These are phyloP conservation scores for Sebastes ruberrimus DNA, from an alignment of 2,797 vertebrate species.

Conservation along the genomic window DNA sequence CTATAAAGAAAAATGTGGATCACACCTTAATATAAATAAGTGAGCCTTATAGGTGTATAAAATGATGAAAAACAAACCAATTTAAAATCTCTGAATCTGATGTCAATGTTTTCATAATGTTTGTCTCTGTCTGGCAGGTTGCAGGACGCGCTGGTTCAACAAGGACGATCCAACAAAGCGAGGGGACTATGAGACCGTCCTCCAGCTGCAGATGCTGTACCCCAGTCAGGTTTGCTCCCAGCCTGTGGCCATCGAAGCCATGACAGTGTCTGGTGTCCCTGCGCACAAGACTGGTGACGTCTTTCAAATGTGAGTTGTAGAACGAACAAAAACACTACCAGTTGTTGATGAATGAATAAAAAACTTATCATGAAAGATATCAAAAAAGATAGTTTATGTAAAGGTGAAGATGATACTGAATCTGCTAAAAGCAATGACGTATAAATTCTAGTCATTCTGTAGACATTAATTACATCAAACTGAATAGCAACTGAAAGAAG, in stretches of 20 bases:
- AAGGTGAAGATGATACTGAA: not conserved
- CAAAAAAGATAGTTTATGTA: not conserved
- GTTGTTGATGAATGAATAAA: not conserved
- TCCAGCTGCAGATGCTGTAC: conserved; percentile 15
- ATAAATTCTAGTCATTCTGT: not conserved
- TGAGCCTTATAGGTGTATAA: not conserved
- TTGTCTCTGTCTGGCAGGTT: conserved; percentile 37
- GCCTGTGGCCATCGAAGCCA: conserved; percentile 65
- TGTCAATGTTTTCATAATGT: not conserved
- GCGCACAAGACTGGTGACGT: conserved; percentile 42
- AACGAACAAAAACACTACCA: not conserved
- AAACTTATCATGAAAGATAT: not conserved
- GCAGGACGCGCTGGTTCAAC: conserved; percentile 67
- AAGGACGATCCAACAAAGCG: conserved; percentile 33
- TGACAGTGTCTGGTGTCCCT: conserved; percentile 37
- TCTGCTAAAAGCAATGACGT: not conserved
- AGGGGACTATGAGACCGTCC: conserved; percentile 64
- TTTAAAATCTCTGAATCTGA: not conserved
- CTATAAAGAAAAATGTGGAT: not conserved
- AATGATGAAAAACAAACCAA: not conserved
- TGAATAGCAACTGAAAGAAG: not conserved
- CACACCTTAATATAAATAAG: not conserved
- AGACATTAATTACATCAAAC: not conserved
- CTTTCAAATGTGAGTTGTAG: conserved; percentile 55
- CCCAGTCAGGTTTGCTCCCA: conserved; percentile 47